Evolutionary conservation across 2,113 vertebrate species (phyloP).

Genomic region (Psephotus haematonotus): DNA sequence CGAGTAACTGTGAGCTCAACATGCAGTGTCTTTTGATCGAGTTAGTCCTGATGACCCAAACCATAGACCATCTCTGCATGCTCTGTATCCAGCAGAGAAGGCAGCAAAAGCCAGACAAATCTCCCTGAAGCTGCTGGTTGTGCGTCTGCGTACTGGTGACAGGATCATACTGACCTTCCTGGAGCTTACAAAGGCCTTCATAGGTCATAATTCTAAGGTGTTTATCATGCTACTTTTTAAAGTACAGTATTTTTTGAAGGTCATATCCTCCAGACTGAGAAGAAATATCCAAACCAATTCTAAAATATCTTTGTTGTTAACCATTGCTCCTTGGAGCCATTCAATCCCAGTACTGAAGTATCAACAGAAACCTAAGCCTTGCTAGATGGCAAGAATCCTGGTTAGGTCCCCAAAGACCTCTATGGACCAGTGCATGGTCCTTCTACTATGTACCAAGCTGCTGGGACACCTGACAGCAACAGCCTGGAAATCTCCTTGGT

Average conservation of each 20-base stretch:
- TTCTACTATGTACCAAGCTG: neutral
- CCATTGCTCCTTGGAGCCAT: rapidly evolving
- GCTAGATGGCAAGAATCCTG: neutral
- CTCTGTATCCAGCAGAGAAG: neutral
- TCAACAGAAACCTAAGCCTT: neutral
- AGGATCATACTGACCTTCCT: neutral
- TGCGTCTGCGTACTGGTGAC: neutral
- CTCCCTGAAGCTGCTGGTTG: neutral
- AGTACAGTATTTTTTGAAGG: neutral
- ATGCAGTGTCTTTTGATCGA: neutral
- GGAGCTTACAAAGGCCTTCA: neutral
- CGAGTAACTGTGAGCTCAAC: neutral
- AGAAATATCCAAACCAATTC: neutral
- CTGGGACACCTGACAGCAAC: neutral
- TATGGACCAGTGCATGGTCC: neutral
- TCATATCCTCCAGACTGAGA: neutral
- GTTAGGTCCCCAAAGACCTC: neutral
- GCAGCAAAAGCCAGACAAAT: neutral
- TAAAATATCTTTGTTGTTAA: neutral
- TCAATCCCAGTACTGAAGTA: neutral
- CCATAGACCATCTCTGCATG: neutral
- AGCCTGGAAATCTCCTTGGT: neutral
- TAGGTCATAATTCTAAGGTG: neutral
- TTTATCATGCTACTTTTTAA: neutral
- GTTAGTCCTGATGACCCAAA: neutral